Evolutionary conservation across 2,888 invertebrate species (phyloP), one percentile per base, ranked within the genome.

Genomic region (Nomada fabriciana): DNA sequence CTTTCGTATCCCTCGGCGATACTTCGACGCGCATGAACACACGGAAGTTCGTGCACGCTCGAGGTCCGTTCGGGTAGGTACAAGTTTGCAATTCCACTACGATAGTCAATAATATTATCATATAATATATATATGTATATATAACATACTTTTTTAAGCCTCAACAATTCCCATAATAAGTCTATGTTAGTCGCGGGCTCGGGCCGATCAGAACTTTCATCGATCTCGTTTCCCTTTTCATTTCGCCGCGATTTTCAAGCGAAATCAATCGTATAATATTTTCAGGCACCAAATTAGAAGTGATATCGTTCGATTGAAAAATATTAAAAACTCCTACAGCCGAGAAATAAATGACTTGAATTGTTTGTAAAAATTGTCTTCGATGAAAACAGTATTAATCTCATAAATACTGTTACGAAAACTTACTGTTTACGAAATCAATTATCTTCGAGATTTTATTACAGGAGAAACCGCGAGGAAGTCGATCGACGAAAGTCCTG

Each of bases 121-220:
- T 84, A 85, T 85, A 81, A 85, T 86, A 82, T 89, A 84, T 86
- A 88, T 80, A 82, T 81, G 82, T 86, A 84, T 86, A 84, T 86
- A 88, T 86, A 87, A 86, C 86, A 89, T 89, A 91, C 87, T 90
- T 91, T 89, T 65, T 87, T 90, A 91, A 92, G 89, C 90, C 90
- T 90, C 91, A 91, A 93, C 92, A 92, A 93, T 92, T 90, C 90
- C 90, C 87, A 83, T 88, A 90, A 87, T 90, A 91, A 92, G 89
- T 91, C 90, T 91, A 88, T 88, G 82, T 84, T 83, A 77, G 68
- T 81, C 84, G 76, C 78, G 65, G 83, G 60, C 55, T 53, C 74
- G 57, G 29, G 61, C 85, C 84, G 79, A 25, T 80, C 75, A 63
- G 80, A 72, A 82, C 65, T 77, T 59, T 52, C 73, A 76, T 84